Evolutionary conservation across 1,140 invertebrate genomes (phyloP).

Genomic region (Lerema accius): DNA sequence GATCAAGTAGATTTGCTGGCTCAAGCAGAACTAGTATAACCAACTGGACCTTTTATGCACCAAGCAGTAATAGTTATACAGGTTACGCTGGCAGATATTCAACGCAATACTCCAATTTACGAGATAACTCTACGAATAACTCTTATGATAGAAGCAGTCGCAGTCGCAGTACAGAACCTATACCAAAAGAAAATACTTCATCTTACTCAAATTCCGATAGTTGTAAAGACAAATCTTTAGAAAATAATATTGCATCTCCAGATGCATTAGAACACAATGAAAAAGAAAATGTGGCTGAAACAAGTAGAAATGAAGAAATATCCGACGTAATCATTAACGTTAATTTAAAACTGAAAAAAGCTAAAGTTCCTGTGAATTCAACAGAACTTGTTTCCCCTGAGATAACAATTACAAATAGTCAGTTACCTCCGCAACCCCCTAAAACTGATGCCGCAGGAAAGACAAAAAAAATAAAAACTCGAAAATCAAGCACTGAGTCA

Average conservation of each 20-base stretch:
- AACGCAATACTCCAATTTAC: slow-evolving; percentile 66
- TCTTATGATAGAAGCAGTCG: slow-evolving; percentile 63
- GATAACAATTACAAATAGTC: slow-evolving; percentile 69
- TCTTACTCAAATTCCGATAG: slow-evolving; percentile 42
- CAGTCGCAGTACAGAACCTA: slow-evolving; percentile 66
- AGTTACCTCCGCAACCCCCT: slow-evolving; percentile 84
- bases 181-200: slow-evolving; percentile 50
- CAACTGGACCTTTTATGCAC: slow-evolving; percentile 87
- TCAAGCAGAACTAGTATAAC: slow-evolving; percentile 83
- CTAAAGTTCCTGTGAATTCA: slow-evolving; percentile 51
- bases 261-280: slow-evolving; percentile 45
- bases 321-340: slow-evolving; percentile 74
- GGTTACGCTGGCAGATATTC: slow-evolving; percentile 77
- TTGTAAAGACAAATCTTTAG: slow-evolving; percentile 38
- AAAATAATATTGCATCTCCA: slow-evolving; percentile 35
- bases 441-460: slow-evolving; percentile 79
- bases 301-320: slow-evolving; percentile 58
- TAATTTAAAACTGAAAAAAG: slow-evolving; percentile 70
- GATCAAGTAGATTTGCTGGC: slow-evolving; percentile 84
- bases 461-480: slow-evolving; percentile 73
- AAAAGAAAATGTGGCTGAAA: slow-evolving; percentile 44
- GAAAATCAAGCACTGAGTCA: slow-evolving; percentile 70
- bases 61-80: slow-evolving; percentile 81
- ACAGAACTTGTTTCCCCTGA: slow-evolving; percentile 66
- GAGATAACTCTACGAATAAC: slow-evolving; percentile 53